Base-by-base conservation (phyloP, 1,140 invertebrate genomes). In the Caenorhabditis briggsae region DNA sequence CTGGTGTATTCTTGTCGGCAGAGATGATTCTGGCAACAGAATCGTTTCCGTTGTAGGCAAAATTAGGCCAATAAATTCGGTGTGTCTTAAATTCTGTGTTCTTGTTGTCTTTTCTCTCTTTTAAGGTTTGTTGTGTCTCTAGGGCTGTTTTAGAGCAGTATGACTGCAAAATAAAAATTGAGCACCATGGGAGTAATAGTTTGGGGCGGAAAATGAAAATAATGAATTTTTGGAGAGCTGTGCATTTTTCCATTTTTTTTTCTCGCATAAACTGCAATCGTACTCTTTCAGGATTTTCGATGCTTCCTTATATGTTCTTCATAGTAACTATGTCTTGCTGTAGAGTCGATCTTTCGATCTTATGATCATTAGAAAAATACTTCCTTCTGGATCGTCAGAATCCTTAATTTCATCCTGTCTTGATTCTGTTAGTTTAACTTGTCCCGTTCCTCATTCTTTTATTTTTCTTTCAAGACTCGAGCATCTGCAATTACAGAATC, bases 401-500 rank as follows among this genome's bases (percentile, higher is more conserved):
- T 58, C 20, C 18, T n/a, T 58, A 20, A 58, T 58, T 58, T 58
- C 11, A 53, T 53, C 16, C 1, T 53, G 33, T 33, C 50, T 58
- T 18, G 20, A 58, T 58, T 8, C 16, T n/a, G 56, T 58, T 58
- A n/a, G 14, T 58, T 58, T 58, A 58, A 58, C 20, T 58, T 58
- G 16, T 58, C n/a, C 20, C n/a, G 8, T 58, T 58, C n/a, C n/a
- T 58, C 56, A n/a, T 58, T n/a, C 20, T 58, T n/a, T 8, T 58
- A 8, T n/a, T 18, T n/a, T n/a, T 58, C 20, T 58, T 58, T 20
- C 56, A 58, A 20, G 56, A 58, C 8, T 58, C 56, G 56, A 58
- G 20, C 56, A 58, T 65, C 61, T 65, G 25, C 61, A 65, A 65
- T 65, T 65, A 65, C 61, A 65, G 33, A 65, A 65, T 33, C 33